A percentile compares a stretch with the other conserved stretches of the same genome.
Conservation (phyloP, 2,113 vertebrate genomes). For the Hystrix brachyura region DNA sequence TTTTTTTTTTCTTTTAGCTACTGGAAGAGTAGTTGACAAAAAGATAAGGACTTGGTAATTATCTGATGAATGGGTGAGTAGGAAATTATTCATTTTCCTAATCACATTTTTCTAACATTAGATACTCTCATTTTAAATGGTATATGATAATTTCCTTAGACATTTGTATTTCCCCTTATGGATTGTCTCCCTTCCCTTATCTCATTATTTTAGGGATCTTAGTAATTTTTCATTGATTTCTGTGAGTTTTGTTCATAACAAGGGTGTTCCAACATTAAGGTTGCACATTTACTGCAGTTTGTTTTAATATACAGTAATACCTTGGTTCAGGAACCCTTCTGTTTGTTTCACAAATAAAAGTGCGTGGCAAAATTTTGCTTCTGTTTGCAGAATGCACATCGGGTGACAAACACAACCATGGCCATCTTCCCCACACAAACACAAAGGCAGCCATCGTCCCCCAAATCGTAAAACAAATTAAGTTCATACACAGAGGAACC, state of each 20-base stretch:
- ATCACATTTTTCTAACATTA: background rate
- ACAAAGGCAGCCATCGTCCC: background rate
- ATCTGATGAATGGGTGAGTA: background rate
- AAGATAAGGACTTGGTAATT: background rate
- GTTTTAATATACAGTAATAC: background rate
- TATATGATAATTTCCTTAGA: background rate
- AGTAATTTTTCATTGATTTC: background rate
- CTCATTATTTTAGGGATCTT: background rate
- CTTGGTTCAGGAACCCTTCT: background rate
- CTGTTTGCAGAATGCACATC: background rate
- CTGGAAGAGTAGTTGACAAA: background rate
- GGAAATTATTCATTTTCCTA: background rate
- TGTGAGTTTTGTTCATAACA: background rate
- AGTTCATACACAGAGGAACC: background rate
- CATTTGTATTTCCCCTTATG: background rate
- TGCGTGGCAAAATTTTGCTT: background rate
- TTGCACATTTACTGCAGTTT: background rate
- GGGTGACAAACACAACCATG: background rate
- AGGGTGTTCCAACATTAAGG: background rate
- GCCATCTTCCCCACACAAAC: background rate
- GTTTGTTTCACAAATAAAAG: background rate
- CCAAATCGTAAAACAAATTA: background rate
- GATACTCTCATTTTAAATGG: background rate
- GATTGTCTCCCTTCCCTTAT: background rate
- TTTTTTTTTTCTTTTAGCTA: background rate